phyloP scores from a whole-genome alignment of 2,113 vertebrate genomes.

The Hucho hucho region DNA sequence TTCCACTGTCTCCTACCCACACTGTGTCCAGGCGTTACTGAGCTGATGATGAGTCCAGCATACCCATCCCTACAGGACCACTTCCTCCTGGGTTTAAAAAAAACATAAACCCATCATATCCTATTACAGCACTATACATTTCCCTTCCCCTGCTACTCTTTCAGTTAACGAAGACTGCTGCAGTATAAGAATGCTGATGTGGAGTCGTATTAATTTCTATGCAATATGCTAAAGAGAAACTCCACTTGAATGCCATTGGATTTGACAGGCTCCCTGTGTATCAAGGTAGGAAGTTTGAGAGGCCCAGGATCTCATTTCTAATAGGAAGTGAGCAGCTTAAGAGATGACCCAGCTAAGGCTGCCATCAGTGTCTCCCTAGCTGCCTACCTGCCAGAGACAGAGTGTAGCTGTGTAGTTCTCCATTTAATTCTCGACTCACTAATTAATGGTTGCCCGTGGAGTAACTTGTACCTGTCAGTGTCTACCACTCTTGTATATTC shows the following conservation, averaged over 20 bases:
- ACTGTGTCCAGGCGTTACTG: conserved; percentile 62
- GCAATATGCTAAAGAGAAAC: conserved; percentile 48
- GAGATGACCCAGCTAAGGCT: conserved; percentile 59
- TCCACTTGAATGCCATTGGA: conserved; percentile 52
- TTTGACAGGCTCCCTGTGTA: conserved; percentile 58
- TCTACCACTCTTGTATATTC: conserved; percentile 61
- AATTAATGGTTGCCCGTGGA: conserved; percentile 73
- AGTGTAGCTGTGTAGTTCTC: conserved; percentile 45
- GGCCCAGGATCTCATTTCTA: conserved; percentile 62
- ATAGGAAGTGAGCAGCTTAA: conserved; percentile 69
- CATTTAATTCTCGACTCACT: conserved; percentile 58
- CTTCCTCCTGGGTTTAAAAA: conserved; percentile 59
- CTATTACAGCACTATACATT: conserved; percentile 42
- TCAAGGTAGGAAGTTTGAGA: conserved; percentile 40
- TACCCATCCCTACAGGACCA: conserved; percentile 39
- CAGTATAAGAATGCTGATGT: conserved; percentile 34
- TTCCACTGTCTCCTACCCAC: conserved; percentile 55
- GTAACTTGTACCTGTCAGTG: conserved; percentile 72
- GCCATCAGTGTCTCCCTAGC: conserved; percentile 44
- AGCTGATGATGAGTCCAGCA: conserved; percentile 66
- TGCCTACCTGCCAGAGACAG: conserved; percentile 41
- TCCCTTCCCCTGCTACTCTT: conserved; percentile 26
- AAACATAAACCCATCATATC: conserved; percentile 63
- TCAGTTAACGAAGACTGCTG: conserved; percentile 16
- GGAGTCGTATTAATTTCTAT: conserved; percentile 29